Base-by-base conservation (phyloP, 1,140 invertebrate genomes). In the Cardiocondyla obscurior region DNA sequence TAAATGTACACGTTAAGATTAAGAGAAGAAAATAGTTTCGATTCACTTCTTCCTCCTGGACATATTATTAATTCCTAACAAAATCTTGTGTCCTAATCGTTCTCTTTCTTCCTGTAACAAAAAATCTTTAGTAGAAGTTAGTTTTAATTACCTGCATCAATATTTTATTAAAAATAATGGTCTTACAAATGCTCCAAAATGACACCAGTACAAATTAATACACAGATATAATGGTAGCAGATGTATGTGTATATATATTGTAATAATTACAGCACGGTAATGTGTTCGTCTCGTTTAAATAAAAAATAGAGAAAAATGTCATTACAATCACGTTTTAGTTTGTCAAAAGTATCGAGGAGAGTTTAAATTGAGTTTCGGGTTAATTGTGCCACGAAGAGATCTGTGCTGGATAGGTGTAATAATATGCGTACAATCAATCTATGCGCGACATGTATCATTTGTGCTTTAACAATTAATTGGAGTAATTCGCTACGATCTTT, bases 1-100 rank as follows among this genome's bases (percentile, higher is more conserved):
- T 93, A 93, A 93, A 93, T 92, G 89, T 93, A 91, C 83, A 92
- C 89, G 86, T 92, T 92, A 93, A 92, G 91, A 89, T 85, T 60
- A 91, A 86, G 12, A 36, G n/a, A 53, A 25, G 14, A 5, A 42
- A 12, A 72, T 22, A 39, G 8, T 30, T 25, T 12, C 4, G 39
- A 22, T 22, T 25, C 7, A 22, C 60, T 74, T 44, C 12, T 33
- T 72, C 30, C 12, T 33, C 55, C 44, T 58, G 30, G n/a, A 36
- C 25, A 39, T 53, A 33, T 33, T 22, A 53, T 70, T 25, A 16
- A 22, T 36, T 33, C 36, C 12, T 53, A 12, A 16, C 16, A 22
- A 30, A 28, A 28, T 46, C 14, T 33, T 36, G 16, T 16, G 28
- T 30, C 3, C n/a, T 14, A 53, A 53, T 28, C 8, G 8, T 6